Base-by-base conservation (phyloP, 2,797 vertebrate species). In the Cirrhinus mrigala region DNA sequence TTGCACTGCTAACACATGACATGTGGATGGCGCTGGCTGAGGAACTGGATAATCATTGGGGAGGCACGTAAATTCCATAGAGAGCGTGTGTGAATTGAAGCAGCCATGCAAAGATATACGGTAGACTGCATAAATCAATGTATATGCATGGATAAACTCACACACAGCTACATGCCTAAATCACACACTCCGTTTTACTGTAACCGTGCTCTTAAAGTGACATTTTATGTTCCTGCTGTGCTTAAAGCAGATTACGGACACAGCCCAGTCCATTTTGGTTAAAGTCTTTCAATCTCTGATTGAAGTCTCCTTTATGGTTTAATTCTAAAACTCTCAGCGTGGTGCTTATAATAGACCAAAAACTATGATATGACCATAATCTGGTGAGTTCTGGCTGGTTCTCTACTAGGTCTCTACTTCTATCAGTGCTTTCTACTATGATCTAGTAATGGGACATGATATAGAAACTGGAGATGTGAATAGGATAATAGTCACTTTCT, bases 391-490 rank as follows among this genome's bases (percentile, higher is more conserved):
- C 33, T 33, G 33, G 33, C 33, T 33, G 33, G 33, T 33, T 33
- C 79, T 11, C 22, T 33, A 69, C 58, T 87, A 85, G 78, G 84
- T 76, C 52, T 77, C 76, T 46, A 52, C 18, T 76, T 80, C 77
- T 37, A 81, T 69, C 80, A 77, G 44, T 15, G 0, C 54, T 64
- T 37, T 54, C 15, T 48, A 75, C 66, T 62, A 60, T 88, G 84
- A 70, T 81, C 83, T 82, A 68, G 90, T 94, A 93, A 94, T 94
- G 92, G 94, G 91, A 91, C 91, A 88, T 89, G 83, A 89, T 87
- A 85, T 90, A 94, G 91, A 93, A 92, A 93, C 85, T 88, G 86
- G 90, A 91, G 89, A 93, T 91, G 87, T 89, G 87, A 92, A 91
- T 92, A 90, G 77, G 89, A 83, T 92, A 93, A 92, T 91, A 92